Evolutionary conservation across 1,140 invertebrate genomes (phyloP).

Genomic region (Trialeurodes vaporariorum): DNA sequence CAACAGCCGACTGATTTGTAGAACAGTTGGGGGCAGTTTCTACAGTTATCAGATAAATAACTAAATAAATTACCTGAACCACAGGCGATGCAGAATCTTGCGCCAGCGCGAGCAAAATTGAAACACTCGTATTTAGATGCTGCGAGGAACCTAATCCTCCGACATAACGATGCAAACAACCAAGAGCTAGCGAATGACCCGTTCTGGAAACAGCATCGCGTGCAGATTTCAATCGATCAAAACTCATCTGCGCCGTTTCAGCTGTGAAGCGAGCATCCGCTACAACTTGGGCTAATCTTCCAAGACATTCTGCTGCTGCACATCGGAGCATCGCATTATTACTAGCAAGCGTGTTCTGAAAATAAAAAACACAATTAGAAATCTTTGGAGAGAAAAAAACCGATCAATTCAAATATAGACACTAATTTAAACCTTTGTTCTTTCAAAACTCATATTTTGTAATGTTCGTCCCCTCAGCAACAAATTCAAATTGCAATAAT

Average conservation of each 20-base stretch:
- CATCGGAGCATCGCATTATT: constrained; percentile 76
- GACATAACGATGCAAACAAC: constrained; percentile 80
- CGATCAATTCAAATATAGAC: no score
- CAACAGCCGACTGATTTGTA: no score
- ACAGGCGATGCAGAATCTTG: constrained; percentile 83
- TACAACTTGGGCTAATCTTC: constrained; percentile 78
- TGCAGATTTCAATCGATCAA: constrained; percentile 76
- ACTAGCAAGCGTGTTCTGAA: constrained; percentile 62
- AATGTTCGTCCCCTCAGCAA: no score
- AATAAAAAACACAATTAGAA: constrained; percentile 17
- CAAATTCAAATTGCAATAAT: no score
- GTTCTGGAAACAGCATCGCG: constrained; percentile 79
- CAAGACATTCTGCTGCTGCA: constrained; percentile 73
- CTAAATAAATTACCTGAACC: constrained; percentile 69
- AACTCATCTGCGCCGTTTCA: constrained; percentile 80
- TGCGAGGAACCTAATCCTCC: constrained; percentile 85
- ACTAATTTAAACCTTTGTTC: no score
- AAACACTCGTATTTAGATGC: constrained; percentile 85
- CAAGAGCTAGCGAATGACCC: constrained; percentile 84
- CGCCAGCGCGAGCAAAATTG: constrained; percentile 83
- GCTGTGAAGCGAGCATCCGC: constrained; percentile 76
- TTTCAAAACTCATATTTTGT: no score
- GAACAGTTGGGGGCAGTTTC: no score
- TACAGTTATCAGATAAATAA: no score
- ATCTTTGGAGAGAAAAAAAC: no score